Percentiles rank a stretch among this genome's conserved stretches.
These are phyloP conservation scores for Neofelis nebulosa DNA, from an alignment of 2,113 vertebrate species.

Conservation along the genomic window DNA sequence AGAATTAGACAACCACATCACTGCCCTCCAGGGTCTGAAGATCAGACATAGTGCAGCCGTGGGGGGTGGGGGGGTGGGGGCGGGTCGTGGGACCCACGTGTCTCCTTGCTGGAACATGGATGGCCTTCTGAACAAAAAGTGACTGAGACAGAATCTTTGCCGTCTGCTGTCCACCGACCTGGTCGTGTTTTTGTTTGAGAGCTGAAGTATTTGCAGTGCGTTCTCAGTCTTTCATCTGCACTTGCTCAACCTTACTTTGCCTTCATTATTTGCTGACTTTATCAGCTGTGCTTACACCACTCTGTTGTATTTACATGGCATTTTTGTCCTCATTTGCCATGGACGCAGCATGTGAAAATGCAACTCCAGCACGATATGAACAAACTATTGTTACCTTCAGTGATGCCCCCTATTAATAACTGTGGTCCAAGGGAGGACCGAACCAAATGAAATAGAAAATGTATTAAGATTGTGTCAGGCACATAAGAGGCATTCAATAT, in stretches of 20 bases:
- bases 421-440: background rate
- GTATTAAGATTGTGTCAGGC: background rate
- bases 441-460: constrained; percentile 8
- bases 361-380: background rate
- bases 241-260: background rate
- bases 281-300: constrained; percentile 51
- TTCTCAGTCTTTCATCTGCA: background rate
- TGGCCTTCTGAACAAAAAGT: background rate
- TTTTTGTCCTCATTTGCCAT: constrained; percentile 50
- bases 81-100: background rate
- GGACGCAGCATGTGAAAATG: background rate
- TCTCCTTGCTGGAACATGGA: background rate
- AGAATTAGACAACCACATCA: background rate
- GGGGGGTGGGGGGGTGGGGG: background rate
- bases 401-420: background rate
- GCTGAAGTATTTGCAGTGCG: background rate
- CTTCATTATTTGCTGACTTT: constrained; percentile 27
- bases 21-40: background rate
- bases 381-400: background rate
- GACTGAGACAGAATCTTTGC: background rate
- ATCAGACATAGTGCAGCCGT: rapidly evolving
- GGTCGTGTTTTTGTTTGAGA: background rate
- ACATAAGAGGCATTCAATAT: background rate
- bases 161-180: background rate
- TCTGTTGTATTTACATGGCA: constrained; percentile 47